These are phyloP conservation scores for Deilephila porcellus DNA, from an alignment of 2,888 invertebrate species.

Conservation along the genomic window DNA sequence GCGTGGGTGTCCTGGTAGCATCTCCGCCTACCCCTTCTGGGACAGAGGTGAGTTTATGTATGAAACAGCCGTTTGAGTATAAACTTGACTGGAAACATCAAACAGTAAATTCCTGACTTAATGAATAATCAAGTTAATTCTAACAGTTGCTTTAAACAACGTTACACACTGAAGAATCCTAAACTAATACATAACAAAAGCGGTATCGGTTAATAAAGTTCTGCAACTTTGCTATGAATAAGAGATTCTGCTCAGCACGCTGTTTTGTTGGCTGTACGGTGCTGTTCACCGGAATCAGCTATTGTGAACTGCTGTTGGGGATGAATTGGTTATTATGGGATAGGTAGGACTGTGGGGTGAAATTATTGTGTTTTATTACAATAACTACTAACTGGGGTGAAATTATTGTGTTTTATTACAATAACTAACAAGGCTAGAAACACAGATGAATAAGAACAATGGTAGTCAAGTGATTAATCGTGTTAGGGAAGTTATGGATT, in stretches of 20 bases:
- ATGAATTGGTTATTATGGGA: too few relatives aligned
- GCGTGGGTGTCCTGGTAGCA: too few relatives aligned
- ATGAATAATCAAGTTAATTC: too few relatives aligned
- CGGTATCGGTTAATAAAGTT: neutral
- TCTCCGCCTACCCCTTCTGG: too few relatives aligned
- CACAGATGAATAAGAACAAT: too few relatives aligned
- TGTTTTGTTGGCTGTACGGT: conserved; percentile 12
- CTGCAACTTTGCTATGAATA: neutral
- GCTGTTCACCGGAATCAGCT: neutral
- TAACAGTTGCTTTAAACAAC: neutral
- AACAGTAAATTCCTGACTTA: neutral
- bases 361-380: neutral
- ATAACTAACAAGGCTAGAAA: too few relatives aligned
- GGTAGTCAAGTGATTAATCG: too few relatives aligned
- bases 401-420: too few relatives aligned
- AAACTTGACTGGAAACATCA: neutral
- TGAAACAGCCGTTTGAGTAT: too few relatives aligned
- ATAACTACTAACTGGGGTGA: too few relatives aligned
- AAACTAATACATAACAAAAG: conserved; percentile 9
- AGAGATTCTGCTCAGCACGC: neutral
- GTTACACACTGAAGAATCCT: conserved; percentile 4
- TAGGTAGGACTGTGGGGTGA: neutral
- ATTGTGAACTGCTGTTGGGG: neutral
- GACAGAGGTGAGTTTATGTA: too few relatives aligned
- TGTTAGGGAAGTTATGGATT: too few relatives aligned